Evolutionary conservation across 2,113 vertebrate genomes (phyloP).

Genomic region (Malaclemys terrapin): DNA sequence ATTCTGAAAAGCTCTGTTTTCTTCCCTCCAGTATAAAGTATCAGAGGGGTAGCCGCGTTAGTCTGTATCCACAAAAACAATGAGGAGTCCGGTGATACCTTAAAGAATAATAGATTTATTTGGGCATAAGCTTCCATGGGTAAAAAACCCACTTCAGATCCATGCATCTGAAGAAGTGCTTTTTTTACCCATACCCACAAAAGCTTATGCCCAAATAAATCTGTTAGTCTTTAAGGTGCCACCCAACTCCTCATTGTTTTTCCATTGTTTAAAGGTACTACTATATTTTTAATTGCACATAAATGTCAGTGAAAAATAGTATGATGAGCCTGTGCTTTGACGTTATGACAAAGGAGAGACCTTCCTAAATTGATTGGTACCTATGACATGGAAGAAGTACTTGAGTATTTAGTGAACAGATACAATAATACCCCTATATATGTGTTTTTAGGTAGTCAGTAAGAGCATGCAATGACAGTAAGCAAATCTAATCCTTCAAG

Average conservation of each 20-base stretch:
- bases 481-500: not conserved
- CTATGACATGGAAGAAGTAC: not conserved
- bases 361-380: not conserved
- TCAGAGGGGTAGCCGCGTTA: too few relatives aligned
- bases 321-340: not conserved
- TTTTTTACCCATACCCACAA: too few relatives aligned
- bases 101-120: too few relatives aligned
- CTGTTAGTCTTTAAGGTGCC: too few relatives aligned
- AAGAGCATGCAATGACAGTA: not conserved
- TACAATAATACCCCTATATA: not conserved
- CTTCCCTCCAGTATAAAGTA: not conserved
- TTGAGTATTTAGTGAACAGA: slow-evolving; percentile 29
- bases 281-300: not conserved
- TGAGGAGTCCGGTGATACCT: too few relatives aligned
- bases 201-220: too few relatives aligned
- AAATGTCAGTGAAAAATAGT: not conserved
- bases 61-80: too few relatives aligned
- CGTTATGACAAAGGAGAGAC: not conserved
- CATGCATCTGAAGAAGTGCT: too few relatives aligned
- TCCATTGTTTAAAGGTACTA: not conserved
- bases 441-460: not conserved
- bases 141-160: too few relatives aligned
- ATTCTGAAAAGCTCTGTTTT: not conserved
- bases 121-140: too few relatives aligned
- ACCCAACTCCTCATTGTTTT: too few relatives aligned